Evolutionary conservation across 2,113 vertebrate genomes (phyloP), one percentile per base, ranked within the genome.

Genomic region (Oreochromis tanganicae): DNA sequence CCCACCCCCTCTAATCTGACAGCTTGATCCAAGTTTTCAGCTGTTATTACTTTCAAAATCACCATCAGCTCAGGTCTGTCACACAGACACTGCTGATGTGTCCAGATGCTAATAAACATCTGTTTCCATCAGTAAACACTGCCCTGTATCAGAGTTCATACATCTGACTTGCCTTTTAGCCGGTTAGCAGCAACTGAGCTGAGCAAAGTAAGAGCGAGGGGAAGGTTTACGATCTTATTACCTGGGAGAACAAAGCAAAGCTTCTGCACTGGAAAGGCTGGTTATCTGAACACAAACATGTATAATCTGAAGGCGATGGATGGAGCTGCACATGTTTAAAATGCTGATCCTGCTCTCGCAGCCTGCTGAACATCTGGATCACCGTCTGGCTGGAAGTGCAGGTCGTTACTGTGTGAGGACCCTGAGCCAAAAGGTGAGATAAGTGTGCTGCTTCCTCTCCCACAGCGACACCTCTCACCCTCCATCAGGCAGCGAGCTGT

Each of bases 361-460:
- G 63, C 34, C 19, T 41, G 63, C n/a, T 24, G n/a, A 43, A 24
- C 66, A 24, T 24, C 19, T 71, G 66, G n/a, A 13, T 21, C 66
- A 8, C 3, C 12, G 19, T 13, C n/a, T 21, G 66, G 66, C 36
- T 56, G 85, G 38, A 71, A 61, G 52, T 85, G 66, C 7, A 2
- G 71, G 50, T 78, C 80, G 19, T 81, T 50, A 57, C 56, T 2
- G 29, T 6, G 21, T 9, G 19, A 54, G 9, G 6, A 80, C 5
- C 13, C 54, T 5, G 84, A 46, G 27, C 38, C 6, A 13, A 54
- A 55, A 17, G 81, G 85, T 85, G 93, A 89, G 81, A 88, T 63
- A 95, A 95, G 95, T 93, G 94, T 89, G 94, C 83, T 21, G 14
- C 59, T 88, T 86, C 86, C 89, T 92, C 6, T 90, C 89, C 86